A percentile compares a stretch with the other conserved stretches of the same genome.
These are phyloP conservation scores for Alosa sapidissima DNA, from an alignment of 2,797 vertebrate genomes.

Conservation along the genomic window DNA sequence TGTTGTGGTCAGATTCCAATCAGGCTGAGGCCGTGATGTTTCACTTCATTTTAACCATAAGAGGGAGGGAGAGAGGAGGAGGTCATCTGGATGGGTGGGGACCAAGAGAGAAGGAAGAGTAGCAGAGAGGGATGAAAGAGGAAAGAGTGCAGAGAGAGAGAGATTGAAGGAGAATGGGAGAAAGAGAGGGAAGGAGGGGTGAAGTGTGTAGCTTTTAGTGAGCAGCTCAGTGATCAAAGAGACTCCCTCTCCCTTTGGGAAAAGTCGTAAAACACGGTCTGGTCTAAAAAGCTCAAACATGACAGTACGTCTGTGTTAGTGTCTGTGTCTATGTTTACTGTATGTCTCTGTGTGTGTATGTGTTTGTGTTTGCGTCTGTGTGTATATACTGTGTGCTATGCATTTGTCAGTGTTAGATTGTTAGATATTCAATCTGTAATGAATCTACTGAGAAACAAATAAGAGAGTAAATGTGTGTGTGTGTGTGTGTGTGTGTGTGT, in stretches of 20 bases:
- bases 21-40: constrained; percentile 38
- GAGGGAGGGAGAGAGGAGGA: constrained; percentile 13
- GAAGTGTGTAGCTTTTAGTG: constrained; percentile 32
- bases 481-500: constrained; percentile 25
- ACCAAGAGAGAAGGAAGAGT: neutral
- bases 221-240: constrained; percentile 56
- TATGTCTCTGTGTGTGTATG: neutral
- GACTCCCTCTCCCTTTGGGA: constrained; percentile 28
- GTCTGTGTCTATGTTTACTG: neutral
- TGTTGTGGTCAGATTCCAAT: constrained; percentile 29
- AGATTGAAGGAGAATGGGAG: constrained; percentile 34
- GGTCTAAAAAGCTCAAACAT: constrained; percentile 35
- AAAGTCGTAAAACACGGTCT: constrained; percentile 52
- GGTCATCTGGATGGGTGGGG: neutral
- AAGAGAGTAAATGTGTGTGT: constrained; percentile 7
- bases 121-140: constrained; percentile 20
- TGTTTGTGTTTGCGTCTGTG: constrained; percentile 26
- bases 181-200: constrained; percentile 23
- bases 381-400: neutral
- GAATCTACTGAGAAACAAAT: too few relatives aligned
- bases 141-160: neutral
- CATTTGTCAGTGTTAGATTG: too few relatives aligned
- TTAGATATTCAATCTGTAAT: too few relatives aligned
- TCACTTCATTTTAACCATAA: constrained; percentile 53
- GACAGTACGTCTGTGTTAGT: neutral